Evolutionary conservation across 2,113 vertebrate species (phyloP).

Genomic region (Casuarius casuarius): DNA sequence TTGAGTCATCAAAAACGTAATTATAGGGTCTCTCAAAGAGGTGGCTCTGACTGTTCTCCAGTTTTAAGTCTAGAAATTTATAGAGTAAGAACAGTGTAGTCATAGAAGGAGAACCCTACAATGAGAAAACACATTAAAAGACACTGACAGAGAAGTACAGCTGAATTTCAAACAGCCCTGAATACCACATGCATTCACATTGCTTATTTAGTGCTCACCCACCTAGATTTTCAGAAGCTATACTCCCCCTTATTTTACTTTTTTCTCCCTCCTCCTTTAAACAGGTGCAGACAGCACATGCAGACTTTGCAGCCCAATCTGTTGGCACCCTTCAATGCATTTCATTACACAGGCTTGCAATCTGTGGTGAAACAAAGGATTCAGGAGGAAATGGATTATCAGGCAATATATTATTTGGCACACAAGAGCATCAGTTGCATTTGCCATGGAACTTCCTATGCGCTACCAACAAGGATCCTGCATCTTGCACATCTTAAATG

Average conservation of each 20-base stretch:
- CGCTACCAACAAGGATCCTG: rapidly evolving
- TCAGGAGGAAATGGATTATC: neutral
- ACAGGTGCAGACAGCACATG: neutral
- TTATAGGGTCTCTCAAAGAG: conserved; percentile 66
- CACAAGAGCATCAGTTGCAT: rapidly evolving
- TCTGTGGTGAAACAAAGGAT: neutral
- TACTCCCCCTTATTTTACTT: neutral
- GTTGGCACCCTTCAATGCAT: neutral
- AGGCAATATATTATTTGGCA: neutral
- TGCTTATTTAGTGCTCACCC: neutral
- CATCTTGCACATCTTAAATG: neutral
- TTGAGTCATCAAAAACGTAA: conserved; percentile 65
- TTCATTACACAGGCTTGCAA: neutral
- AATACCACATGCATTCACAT: neutral
- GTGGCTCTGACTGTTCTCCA: conserved; percentile 12
- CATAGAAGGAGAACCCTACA: neutral
- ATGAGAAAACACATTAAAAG: neutral
- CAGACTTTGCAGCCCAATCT: neutral
- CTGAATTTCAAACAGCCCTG: neutral
- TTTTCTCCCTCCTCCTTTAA: neutral
- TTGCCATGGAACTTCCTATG: rapidly evolving
- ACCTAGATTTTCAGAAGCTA: neutral
- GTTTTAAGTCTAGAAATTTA: conserved; percentile 45
- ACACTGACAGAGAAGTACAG: neutral
- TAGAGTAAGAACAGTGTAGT: conserved; percentile 29